These are phyloP conservation scores for Ecdyonurus torrentis DNA, from an alignment of 2,888 invertebrate genomes.

Conservation along the genomic window DNA sequence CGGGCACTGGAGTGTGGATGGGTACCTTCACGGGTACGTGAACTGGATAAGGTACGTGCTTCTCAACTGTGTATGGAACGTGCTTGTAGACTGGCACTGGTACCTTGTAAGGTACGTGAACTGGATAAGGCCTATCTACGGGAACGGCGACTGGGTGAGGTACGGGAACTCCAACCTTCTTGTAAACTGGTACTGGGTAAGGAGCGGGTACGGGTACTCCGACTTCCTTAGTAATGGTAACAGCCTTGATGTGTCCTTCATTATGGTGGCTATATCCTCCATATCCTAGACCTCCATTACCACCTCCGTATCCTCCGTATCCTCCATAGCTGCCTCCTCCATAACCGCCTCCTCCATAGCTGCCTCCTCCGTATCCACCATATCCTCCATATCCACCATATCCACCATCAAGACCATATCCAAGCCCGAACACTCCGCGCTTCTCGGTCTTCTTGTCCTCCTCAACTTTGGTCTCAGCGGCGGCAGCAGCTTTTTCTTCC, in stretches of 20 bases:
- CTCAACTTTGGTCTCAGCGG: conserved; percentile 10
- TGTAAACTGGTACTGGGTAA: conserved; percentile 8
- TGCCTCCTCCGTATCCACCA: not conserved
- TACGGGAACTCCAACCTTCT: conserved; percentile 11
- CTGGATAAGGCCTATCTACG: conserved; percentile 36
- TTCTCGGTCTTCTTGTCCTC: conserved; percentile 14
- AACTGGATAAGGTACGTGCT: conserved; percentile 34
- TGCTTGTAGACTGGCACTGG: conserved; percentile 25
- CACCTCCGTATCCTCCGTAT: not conserved
- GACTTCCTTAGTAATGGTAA: conserved; percentile 9
- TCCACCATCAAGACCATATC: conserved; percentile 1
- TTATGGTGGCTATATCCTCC: not conserved
- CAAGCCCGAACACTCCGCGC: conserved; percentile 12
- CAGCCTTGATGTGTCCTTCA: conserved; percentile 6
- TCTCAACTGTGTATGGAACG: conserved; percentile 43
- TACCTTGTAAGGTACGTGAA: conserved; percentile 32
- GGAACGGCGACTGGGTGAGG: conserved; percentile 40
- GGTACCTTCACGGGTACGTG: conserved; percentile 48
- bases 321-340: not conserved
- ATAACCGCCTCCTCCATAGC: not conserved
- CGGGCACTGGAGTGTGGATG: conserved; percentile 58
- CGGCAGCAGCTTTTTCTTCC: conserved; percentile 10
- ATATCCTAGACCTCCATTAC: not conserved
- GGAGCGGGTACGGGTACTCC: conserved; percentile 5
- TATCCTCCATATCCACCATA: not conserved